Evolutionary conservation across 2,113 vertebrate genomes (phyloP).

Genomic region (Sprattus sprattus): DNA sequence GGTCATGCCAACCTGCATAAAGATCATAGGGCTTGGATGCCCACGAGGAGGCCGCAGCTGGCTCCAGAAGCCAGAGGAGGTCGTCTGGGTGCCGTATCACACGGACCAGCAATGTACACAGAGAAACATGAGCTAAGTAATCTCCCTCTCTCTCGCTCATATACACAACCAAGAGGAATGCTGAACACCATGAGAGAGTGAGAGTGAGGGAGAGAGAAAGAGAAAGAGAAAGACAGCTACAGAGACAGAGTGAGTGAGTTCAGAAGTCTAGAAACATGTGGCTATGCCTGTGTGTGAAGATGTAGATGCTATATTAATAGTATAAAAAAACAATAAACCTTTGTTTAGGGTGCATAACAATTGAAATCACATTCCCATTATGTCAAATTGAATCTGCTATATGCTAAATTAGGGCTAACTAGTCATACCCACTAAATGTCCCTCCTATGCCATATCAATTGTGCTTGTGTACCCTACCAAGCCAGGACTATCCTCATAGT

Average conservation of each 20-base stretch:
- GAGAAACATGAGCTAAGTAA: constrained; percentile 70
- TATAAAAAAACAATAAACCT: too few relatives aligned
- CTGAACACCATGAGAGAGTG: not conserved
- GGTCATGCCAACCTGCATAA: constrained; percentile 69
- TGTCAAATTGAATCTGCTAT: too few relatives aligned
- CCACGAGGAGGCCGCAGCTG: constrained; percentile 53
- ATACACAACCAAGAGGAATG: not conserved
- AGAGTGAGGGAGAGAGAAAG: constrained; percentile 17
- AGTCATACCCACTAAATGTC: too few relatives aligned
- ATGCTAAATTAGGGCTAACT: too few relatives aligned
- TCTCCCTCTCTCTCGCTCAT: constrained; percentile 28
- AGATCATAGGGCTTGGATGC: constrained; percentile 58
- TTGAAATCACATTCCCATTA: too few relatives aligned
- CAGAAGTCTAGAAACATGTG: too few relatives aligned
- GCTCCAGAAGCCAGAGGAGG: constrained; percentile 51
- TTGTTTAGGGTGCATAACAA: too few relatives aligned
- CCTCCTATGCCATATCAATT: not conserved
- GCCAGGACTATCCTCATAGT: not conserved
- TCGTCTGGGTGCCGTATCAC: constrained; percentile 57
- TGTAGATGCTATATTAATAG: too few relatives aligned
- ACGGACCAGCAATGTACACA: constrained; percentile 65
- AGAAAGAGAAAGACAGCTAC: constrained; percentile 19
- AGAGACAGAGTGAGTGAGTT: not conserved
- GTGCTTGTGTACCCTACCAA: not conserved
- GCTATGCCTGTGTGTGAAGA: too few relatives aligned